Evolutionary conservation across 2,113 vertebrate species (phyloP), one percentile per base, ranked within the genome.

Genomic region (Cariama cristata): DNA sequence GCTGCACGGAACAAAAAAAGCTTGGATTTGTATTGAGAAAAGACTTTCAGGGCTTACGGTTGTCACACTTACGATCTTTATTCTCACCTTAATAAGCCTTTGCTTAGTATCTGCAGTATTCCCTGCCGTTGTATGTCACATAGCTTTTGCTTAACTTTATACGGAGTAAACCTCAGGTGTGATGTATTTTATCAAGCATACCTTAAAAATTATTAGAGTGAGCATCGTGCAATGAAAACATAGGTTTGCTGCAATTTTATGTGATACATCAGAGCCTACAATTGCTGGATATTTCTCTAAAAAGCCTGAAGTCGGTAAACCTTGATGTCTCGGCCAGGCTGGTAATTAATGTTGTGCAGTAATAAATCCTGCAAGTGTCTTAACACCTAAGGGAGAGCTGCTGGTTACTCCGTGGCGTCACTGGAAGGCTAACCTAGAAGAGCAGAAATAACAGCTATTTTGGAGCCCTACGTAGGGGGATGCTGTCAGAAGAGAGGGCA

Each of bases 61-160:
- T 95, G 47, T 83, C 72, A 44, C 38, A 44, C 38, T 58, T 50
- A 56, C 2, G 1, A 28, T 83, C 91, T 91, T 93, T 82, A 50
- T 83, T 89, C 47, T 86, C 84, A 66, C 15, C 63, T 64, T 92
- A 93, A 84, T 95, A 91, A 95, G 74, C 86, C 86, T 96, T 95
- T 80, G 75, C 66, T 44, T 47, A 40, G 69, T 42, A 50, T 28
- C 24, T 40, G 23, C 53, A 11, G 44, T 75, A 32, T 87, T 83
- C 67, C 42, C 45, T 81, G 12, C 69, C 2, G 4, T 44, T 55
- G 21, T 50, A 5, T 75, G 86, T 96, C 74, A 68, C 58, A 16
- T 8, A 22, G 44, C 13, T 86, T 85, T 79, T 73, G 45, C 84
- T 73, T 83, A 76, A 76, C 59, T 85, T 89, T n/a, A 24, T 5